Conservation (phyloP, 1,140 invertebrate genomes). For the Tribolium madens region DNA sequence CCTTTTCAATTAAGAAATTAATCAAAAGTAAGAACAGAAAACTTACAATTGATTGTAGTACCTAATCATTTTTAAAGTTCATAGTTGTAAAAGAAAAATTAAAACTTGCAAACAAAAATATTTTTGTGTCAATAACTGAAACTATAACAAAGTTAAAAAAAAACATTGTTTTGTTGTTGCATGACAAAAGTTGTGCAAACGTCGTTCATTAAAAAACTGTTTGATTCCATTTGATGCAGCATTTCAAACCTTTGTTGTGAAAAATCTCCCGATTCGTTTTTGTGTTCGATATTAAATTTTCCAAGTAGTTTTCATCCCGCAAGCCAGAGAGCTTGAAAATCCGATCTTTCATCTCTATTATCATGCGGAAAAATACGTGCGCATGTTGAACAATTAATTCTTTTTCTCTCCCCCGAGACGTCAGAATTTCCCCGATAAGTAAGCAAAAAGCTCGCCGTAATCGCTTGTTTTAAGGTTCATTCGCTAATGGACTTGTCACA, state of each 20-base stretch:
- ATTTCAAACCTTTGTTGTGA: neutral
- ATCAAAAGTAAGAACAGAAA: no score
- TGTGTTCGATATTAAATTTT: neutral
- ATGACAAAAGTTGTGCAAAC: neutral
- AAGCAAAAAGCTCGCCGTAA: slow-evolving; percentile 8
- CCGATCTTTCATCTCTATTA: neutral
- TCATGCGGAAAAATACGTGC: neutral
- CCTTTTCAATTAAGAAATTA: no score
- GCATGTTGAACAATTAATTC: slow-evolving; percentile 10
- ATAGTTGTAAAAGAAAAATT: no score
- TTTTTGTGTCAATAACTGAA: no score
- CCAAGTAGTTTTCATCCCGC: neutral
- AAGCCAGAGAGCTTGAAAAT: neutral
- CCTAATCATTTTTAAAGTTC: no score
- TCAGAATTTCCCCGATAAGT: slow-evolving; percentile 20
- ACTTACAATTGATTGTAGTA: no score
- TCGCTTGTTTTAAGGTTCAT: slow-evolving; percentile 37
- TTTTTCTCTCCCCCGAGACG: neutral
- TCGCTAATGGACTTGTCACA: slow-evolving; percentile 32
- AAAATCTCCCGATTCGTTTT: neutral
- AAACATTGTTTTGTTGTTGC: neutral
- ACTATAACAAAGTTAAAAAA: neutral
- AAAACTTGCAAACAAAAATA: no score
- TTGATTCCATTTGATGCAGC: neutral
- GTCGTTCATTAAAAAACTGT: neutral